Conservation (phyloP, 2,113 vertebrate species). For the Ophiodon elongatus region DNA sequence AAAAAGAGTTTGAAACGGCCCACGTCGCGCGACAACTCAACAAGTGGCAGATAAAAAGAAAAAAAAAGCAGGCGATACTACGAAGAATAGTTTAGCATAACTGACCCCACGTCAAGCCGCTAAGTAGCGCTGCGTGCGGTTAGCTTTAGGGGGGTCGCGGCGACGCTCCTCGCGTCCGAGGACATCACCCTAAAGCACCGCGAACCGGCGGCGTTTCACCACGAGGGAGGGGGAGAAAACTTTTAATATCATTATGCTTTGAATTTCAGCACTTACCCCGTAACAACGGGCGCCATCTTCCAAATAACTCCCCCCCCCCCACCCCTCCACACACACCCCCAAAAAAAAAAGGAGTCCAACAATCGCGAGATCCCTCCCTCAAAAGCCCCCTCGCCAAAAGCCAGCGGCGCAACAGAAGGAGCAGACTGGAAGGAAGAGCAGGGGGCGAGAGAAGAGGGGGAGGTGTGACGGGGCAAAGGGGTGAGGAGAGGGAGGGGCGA, state of each 20-base stretch:
- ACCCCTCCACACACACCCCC: not conserved
- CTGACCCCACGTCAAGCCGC: constrained; percentile 45
- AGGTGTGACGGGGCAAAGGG: constrained; percentile 54
- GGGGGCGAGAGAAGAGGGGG: constrained; percentile 15
- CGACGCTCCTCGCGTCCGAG: not conserved
- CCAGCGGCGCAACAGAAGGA: constrained; percentile 54
- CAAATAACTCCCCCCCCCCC: constrained; percentile 88
- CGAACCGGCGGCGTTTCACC: not conserved
- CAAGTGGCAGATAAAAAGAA: not conserved
- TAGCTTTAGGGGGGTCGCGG: not conserved
- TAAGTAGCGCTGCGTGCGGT: constrained; percentile 9
- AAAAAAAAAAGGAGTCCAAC: constrained; percentile 81
- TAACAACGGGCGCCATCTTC: constrained; percentile 99
- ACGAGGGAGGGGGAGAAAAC: not conserved
- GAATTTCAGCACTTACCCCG: constrained; percentile 91
- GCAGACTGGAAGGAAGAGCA: constrained; percentile 50
- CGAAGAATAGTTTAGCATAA: constrained; percentile 58
- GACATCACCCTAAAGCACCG: not conserved
- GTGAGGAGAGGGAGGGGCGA: constrained; percentile 42
- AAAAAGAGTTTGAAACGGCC: not conserved
- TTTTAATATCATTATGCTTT: constrained; percentile 46
- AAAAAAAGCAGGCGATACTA: constrained; percentile 14
- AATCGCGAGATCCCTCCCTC: constrained; percentile 82
- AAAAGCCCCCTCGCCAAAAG: constrained; percentile 24
- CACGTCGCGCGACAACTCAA: constrained; percentile 11